Evolutionary conservation across 2,888 invertebrate genomes (phyloP), one percentile per base, ranked within the genome.

Genomic region (Slavum lentiscoides): DNA sequence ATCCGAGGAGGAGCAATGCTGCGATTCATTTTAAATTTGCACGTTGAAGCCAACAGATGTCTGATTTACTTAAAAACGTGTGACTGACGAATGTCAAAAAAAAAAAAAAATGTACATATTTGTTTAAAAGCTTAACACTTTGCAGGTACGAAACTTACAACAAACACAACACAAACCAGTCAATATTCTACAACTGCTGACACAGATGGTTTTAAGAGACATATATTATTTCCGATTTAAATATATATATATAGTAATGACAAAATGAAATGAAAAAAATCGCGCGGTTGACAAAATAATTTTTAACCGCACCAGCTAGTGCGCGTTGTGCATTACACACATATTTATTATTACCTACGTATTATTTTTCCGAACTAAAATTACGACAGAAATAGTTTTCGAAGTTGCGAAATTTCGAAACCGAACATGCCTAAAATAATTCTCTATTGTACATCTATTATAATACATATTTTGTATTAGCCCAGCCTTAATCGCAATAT

Each of bases 201-300:
- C 69, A 77, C 77, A 77, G 61, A 77, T 77, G 77, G 53, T 69
- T 62, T 15, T 11, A 66, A 74, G 59, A 49, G 55, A 66, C 39
- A 21, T 11, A 62, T 23, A 15, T 30, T 39, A n/a, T 39, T 53
- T 21, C 37, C 2, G 21, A 55, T 62, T 64, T 39, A 39, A 66
- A 55, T 39, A 11, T n/a, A 72, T n/a, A 53, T 23, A 68, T 1
- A 53, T 39, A 58, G 11, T 53, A 4, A 37, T 55, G 37, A 55
- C 37, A 64, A 37, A 58, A 37, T 69, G 37, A 37, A 69, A 55
- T 68, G 8, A 55, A 55, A 55, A 55, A 55, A 19, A 49, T 15
- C 15, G 19, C 8, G 19, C 4, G 55, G 19, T 19, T 6, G 8
- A 61, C 23, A 8, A 7, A 59, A 61, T 23, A 13, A 23, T 13